phyloP scores from a whole-genome alignment of 2,797 vertebrate genomes.

The Poecilia wingei region DNA sequence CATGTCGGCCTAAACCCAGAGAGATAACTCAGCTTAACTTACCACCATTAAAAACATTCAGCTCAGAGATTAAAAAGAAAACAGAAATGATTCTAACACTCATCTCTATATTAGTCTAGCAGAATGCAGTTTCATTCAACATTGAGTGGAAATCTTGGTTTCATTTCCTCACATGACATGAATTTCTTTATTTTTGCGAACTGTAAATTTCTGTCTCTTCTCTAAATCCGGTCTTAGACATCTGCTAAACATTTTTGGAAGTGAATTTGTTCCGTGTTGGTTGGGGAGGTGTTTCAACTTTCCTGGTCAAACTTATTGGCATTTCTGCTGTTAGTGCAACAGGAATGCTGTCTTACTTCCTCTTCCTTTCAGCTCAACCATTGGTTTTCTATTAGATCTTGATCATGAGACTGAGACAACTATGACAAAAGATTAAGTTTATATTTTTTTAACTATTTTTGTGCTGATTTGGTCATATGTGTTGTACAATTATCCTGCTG shows the following conservation, averaged over 20 bases:
- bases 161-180: neutral
- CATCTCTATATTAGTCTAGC: neutral
- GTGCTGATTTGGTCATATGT: neutral
- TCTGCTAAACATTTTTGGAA: neutral
- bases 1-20: neutral
- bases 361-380: neutral
- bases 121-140: neutral
- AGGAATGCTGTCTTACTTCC: neutral
- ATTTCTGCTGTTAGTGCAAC: neutral
- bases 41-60: neutral
- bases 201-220: neutral
- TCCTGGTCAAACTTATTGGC: neutral
- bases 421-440: neutral
- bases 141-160: neutral
- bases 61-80: neutral
- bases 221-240: neutral
- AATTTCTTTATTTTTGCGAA: neutral
- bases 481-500: neutral
- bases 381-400: neutral
- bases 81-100: neutral
- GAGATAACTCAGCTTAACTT: neutral
- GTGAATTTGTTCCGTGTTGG: neutral
- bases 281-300: neutral
- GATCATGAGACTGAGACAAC: neutral
- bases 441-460: neutral